Evolutionary conservation across 2,113 vertebrate genomes (phyloP), one percentile per base, ranked within the genome.

Genomic region (Haplochromis burtoni): DNA sequence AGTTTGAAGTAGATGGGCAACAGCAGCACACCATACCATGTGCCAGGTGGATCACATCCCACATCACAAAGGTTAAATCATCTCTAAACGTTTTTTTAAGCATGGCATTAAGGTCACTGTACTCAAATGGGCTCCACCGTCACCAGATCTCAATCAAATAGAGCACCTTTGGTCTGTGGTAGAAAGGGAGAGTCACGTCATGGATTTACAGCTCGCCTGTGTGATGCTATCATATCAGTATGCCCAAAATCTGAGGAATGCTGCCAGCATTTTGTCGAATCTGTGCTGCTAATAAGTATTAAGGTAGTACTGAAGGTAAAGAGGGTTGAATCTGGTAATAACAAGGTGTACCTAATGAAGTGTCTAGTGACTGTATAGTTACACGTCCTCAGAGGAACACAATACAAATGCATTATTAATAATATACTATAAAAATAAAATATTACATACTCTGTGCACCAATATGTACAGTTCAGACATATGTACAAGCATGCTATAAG

Each of bases 361-460:
- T 76, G 40, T 47, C 71, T 0, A 47, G 40, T 47, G 6, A 1
- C 21, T 49, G 24, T 31, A 31, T 49, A 78, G 45, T 78, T 78
- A 31, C 71, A 19, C 5, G 0, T n/a, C 42, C 4, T 19, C 45
- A 51, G 73, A 78, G 0, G 3, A 78, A 49, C 24, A 78, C 10
- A 45, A 73, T 0, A 12, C 24, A 78, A 47, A 31, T 19, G 0
- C 42, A 78, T 29, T 78, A 49, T 19, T 0, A 29, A 49, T 31
- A 78, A 49, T n/a, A 49, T 2, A 31, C 10, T 49, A 5, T 49
- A 19, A 10, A 47, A 49, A 49, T 8, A 49, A 49, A 78, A 76
- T 19, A 26, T 31, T 19, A 47, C 14, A 49, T 19, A 76, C 16
- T 17, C 10, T 76, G 4, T 26, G 6, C 10, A 49, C 42, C 10